phyloP scores from a whole-genome alignment of 53 echinoderm and acorn worm genomes.

The Echinarachnius parma region DNA sequence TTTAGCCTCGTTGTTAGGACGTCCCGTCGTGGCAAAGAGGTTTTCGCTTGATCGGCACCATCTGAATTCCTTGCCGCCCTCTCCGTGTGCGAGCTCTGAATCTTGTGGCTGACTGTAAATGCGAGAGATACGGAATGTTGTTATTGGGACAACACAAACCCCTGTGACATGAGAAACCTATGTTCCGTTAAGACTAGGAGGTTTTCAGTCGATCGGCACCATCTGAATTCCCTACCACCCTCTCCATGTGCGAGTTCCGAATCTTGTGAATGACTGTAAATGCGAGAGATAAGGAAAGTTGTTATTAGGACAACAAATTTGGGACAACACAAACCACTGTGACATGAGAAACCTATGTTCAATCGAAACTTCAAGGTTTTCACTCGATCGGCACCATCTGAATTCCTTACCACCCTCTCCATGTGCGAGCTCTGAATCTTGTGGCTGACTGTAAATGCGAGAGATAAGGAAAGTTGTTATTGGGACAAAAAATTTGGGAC shows the following conservation, averaged over 20 bases:
- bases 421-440: conserved; percentile 80
- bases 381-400: conserved; percentile 74
- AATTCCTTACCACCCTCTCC: conserved; percentile 73
- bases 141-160: no score
- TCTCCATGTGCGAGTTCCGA: conserved; percentile 83
- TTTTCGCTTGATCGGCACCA: conserved; percentile 80
- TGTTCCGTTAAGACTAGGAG: conserved; percentile 84
- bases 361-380: conserved; percentile 80
- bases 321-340: no score
- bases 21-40: conserved; percentile 87
- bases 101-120: conserved; percentile 66
- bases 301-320: conserved; percentile 66
- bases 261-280: conserved; percentile 64
- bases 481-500: conserved; percentile 77
- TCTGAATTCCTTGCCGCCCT: conserved; percentile 67
- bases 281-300: background rate
- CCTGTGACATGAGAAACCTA: no score
- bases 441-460: conserved; percentile 52
- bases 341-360: no score
- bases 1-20: conserved; percentile 84
- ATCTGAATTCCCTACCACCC: conserved; percentile 68
- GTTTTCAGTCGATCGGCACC: conserved; percentile 74
- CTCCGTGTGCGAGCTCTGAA: conserved; percentile 79
- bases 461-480: background rate
- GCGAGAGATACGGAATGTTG: background rate